Percentiles rank a stretch among this genome's conserved stretches.
phyloP scores from a whole-genome alignment of 2,888 invertebrate species.

The Podabrus alpinus region DNA sequence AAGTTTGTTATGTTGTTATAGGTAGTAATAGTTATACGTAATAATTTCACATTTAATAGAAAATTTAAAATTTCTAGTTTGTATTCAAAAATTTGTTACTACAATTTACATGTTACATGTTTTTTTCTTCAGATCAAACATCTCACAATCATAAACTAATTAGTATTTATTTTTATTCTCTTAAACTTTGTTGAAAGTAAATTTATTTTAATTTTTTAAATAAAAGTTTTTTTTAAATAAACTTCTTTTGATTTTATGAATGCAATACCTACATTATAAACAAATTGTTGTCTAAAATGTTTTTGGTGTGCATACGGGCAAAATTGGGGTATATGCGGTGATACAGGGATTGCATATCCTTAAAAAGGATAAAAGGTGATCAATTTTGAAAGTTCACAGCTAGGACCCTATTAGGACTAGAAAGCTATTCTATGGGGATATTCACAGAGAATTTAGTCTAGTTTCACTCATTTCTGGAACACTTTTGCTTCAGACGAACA shows the following conservation, averaged over 20 bases:
- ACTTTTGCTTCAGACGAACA: too few species aligned
- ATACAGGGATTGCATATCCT: too few species aligned
- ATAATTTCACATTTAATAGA: background rate
- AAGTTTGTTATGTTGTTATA: background rate
- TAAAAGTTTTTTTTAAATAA: background rate
- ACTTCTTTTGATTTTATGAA: background rate
- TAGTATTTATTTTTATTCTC: background rate
- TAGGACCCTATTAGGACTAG: too few species aligned
- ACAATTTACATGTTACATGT: background rate
- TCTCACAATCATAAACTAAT: background rate
- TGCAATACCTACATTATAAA: too few species aligned
- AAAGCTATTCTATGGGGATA: too few species aligned
- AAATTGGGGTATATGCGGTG: too few species aligned
- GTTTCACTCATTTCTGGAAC: too few species aligned
- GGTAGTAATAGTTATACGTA: background rate
- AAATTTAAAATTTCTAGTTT: background rate
- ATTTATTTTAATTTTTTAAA: background rate
- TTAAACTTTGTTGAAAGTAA: background rate
- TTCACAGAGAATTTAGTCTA: too few species aligned
- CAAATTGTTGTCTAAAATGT: too few species aligned
- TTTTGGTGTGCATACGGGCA: too few species aligned
- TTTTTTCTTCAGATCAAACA: background rate
- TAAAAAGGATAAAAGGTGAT: too few species aligned
- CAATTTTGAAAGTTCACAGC: too few species aligned
- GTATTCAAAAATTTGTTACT: background rate